phyloP scores from a whole-genome alignment of 2,113 vertebrate species.

The Maccullochella peelii region DNA sequence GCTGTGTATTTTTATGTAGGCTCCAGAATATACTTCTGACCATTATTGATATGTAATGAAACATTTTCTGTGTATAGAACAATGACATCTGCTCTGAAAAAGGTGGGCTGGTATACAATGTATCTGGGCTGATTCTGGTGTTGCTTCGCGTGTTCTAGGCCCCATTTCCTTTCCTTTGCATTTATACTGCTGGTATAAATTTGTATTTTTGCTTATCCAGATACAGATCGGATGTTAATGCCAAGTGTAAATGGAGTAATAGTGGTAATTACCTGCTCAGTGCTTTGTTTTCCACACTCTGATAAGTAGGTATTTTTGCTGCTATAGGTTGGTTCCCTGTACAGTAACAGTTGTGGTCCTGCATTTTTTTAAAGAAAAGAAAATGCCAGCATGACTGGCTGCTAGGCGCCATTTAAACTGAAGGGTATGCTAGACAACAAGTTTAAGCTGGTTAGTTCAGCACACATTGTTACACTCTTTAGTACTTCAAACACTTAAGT shows the following conservation, averaged over 20 bases:
- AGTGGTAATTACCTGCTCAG: background rate
- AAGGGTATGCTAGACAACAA: background rate
- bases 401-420: background rate
- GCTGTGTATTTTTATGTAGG: background rate
- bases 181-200: background rate
- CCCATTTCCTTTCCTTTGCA: background rate
- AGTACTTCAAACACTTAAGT: background rate
- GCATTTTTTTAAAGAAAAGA: background rate
- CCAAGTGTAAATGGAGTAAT: background rate
- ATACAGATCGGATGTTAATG: background rate
- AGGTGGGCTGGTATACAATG: background rate
- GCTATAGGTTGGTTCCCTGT: background rate
- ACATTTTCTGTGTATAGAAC: background rate
- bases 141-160: background rate
- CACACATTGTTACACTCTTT: background rate
- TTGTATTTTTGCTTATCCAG: background rate
- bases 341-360: background rate
- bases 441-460: background rate
- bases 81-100: background rate
- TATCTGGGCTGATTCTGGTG: background rate
- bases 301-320: slow-evolving; percentile 9
- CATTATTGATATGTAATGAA: background rate
- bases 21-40: background rate
- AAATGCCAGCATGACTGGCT: background rate
- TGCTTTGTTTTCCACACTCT: slow-evolving; percentile 13